Conservation (phyloP, 2,113 vertebrate genomes). For the Dasyornis broadbenti region DNA sequence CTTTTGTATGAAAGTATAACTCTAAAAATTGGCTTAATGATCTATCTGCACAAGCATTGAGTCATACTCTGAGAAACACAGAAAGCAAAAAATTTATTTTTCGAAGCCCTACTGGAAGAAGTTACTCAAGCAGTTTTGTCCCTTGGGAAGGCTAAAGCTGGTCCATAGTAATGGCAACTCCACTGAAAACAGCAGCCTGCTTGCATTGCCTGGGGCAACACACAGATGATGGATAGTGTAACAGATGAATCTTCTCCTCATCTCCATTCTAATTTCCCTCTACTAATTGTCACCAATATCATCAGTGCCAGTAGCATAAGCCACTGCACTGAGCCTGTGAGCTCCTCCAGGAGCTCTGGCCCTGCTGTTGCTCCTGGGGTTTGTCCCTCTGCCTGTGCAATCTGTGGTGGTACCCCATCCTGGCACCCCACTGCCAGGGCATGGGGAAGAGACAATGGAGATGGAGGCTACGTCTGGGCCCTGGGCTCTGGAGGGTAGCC, state of each 20-base stretch:
- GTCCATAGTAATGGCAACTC: not conserved
- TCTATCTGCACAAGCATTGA: not conserved
- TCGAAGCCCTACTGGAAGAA: not conserved
- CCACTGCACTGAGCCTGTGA: not conserved
- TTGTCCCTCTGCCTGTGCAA: not conserved
- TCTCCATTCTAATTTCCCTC: conserved; percentile 54
- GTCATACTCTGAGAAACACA: not conserved
- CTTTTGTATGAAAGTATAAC: not conserved
- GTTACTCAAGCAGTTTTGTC: not conserved
- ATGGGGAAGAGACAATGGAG: not conserved
- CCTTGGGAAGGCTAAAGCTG: not conserved
- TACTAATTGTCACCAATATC: conserved; percentile 60
- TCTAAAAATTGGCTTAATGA: not conserved
- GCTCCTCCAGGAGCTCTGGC: not conserved
- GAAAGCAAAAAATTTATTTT: not conserved
- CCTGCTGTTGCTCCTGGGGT: conserved; percentile 16
- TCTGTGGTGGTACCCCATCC: not conserved
- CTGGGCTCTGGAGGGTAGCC: not conserved
- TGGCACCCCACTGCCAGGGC: not conserved
- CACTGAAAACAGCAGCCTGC: conserved; percentile 33
- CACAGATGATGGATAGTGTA: conserved; percentile 53
- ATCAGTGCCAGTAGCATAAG: conserved; percentile 47
- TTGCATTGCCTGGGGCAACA: conserved; percentile 53
- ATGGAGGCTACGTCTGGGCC: not conserved
- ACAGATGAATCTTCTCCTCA: conserved; percentile 63